A percentile compares a stretch with the other conserved stretches of the same genome.
Conservation (phyloP, 2,113 vertebrate genomes). For the Platysternon megacephalum region DNA sequence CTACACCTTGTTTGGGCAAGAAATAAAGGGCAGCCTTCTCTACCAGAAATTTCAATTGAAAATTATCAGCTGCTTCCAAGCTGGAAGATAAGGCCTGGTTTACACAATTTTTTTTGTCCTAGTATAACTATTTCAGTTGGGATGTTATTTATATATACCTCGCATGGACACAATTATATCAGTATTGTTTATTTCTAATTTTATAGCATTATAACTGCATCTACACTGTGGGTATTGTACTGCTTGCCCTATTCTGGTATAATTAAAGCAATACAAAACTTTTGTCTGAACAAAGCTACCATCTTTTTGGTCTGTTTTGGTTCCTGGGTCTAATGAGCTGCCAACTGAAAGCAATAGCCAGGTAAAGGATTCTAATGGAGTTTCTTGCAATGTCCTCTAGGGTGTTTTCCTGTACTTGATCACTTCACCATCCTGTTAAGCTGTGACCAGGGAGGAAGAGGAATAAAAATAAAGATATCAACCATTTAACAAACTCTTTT, state of each 20-base stretch:
- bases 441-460: neutral
- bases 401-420: neutral
- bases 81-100: neutral
- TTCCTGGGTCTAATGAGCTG: neutral
- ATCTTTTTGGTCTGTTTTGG: neutral
- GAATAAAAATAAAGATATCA: neutral
- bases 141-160: neutral
- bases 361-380: neutral
- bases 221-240: neutral
- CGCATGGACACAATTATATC: neutral
- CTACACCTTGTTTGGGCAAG: neutral
- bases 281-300: neutral
- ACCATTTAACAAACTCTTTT: neutral
- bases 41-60: neutral
- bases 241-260: neutral
- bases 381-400: neutral
- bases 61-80: neutral
- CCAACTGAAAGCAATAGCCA: neutral
- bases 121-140: neutral
- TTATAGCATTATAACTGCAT: constrained; percentile 4
- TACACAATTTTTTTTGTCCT: neutral
- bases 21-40: neutral
- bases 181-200: neutral
- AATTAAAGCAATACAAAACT: neutral
- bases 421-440: neutral